Conservation (phyloP, 2,888 invertebrate genomes). For the Eurytoma adleriae region DNA sequence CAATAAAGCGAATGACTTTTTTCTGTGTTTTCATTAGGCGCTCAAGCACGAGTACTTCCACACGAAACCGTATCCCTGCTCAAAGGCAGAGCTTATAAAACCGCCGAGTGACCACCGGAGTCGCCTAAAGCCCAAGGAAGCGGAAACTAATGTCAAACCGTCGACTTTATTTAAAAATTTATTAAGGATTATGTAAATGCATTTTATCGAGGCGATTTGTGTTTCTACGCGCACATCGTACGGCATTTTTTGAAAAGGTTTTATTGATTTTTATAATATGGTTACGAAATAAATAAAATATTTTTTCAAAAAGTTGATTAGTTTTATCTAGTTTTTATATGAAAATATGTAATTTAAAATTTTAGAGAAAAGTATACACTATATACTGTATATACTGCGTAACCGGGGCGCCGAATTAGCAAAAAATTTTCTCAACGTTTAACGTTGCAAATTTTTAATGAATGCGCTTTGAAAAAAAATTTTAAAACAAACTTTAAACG, state of each 20-base stretch:
- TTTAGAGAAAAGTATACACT: no score
- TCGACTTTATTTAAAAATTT: conserved; percentile 69
- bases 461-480: no score
- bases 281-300: neutral
- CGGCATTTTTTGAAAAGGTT: neutral
- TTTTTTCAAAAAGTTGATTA: no score
- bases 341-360: no score
- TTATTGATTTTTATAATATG: neutral
- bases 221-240: no score
- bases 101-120: conserved; percentile 76
- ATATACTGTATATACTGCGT: no score
- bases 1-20: no score
- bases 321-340: neutral
- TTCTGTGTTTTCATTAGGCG: conserved; percentile 79
- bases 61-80: conserved; percentile 82
- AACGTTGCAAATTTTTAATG: no score
- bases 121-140: conserved; percentile 68
- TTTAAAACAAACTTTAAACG: no score
- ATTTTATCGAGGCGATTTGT: no score
- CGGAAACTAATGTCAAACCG: conserved; percentile 64
- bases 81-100: conserved; percentile 83
- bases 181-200: conserved; percentile 55
- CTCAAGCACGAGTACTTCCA: conserved; percentile 85
- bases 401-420: no score
- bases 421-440: no score